Percentiles rank a stretch among this genome's conserved stretches.
phyloP scores from a whole-genome alignment of 2,797 vertebrate genomes.

The Enteromius viviparus region DNA sequence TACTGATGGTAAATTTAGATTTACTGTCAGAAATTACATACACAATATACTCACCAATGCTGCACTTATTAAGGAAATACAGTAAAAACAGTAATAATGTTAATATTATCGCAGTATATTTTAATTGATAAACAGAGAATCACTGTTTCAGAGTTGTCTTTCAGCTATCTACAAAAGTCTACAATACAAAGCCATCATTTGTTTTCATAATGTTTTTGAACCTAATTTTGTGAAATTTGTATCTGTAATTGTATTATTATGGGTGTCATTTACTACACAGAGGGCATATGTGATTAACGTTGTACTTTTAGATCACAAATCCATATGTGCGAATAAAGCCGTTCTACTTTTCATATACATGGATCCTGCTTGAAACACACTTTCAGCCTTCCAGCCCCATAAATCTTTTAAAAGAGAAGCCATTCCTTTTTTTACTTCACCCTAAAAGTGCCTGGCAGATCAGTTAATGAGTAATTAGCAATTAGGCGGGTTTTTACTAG shows the following conservation, averaged over 20 bases:
- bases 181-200: constrained; percentile 16
- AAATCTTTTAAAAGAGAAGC: constrained; percentile 54
- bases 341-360: constrained; percentile 29
- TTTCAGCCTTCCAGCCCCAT: constrained; percentile 29
- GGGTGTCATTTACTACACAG: constrained; percentile 42
- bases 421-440: constrained; percentile 47
- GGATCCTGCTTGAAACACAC: constrained; percentile 39
- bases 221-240: constrained; percentile 46
- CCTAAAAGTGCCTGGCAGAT: constrained; percentile 53
- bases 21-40: not conserved
- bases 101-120: not conserved
- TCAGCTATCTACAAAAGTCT: not conserved
- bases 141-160: not conserved
- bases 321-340: not conserved
- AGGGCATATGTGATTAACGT: constrained; percentile 24
- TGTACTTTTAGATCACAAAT: not conserved
- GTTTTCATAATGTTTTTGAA: not conserved
- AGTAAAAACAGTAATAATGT: not conserved
- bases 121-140: not conserved
- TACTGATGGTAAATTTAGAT: no score
- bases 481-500: constrained; percentile 57
- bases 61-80: not conserved
- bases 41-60: not conserved
- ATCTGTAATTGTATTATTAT: constrained; percentile 49
- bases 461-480: constrained; percentile 62